Conservation (phyloP, 2,888 invertebrate genomes). For the Amiota mariae region DNA sequence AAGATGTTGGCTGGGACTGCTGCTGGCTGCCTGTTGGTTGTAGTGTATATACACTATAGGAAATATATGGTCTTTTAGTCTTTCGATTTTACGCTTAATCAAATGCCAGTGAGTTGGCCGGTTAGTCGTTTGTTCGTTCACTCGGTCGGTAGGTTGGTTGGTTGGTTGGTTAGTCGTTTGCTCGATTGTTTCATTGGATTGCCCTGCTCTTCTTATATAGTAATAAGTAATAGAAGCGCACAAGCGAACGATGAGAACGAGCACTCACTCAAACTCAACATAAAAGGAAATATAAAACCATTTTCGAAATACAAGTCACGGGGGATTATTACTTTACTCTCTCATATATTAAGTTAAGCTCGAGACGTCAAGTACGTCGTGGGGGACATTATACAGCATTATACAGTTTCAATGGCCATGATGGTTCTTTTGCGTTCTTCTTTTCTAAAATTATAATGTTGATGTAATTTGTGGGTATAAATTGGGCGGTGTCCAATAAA, state of each 20-base stretch:
- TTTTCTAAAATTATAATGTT: no score
- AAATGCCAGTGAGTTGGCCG: background rate
- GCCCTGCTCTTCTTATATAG: slow-evolving; percentile 7
- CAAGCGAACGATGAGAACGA: slow-evolving; percentile 21
- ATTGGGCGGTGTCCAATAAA: no score
- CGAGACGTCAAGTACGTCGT: no score
- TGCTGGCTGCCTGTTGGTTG: no score
- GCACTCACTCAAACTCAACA: slow-evolving; percentile 49
- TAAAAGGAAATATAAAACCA: slow-evolving; percentile 68
- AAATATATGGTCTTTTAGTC: background rate
- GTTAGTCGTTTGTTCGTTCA: slow-evolving; percentile 22
- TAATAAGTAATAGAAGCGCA: slow-evolving; percentile 3
- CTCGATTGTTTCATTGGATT: slow-evolving; percentile 3
- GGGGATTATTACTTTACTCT: slow-evolving; percentile 61
- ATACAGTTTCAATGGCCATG: no score
- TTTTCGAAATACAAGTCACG: slow-evolving; percentile 67
- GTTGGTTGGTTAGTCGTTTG: slow-evolving; percentile 2
- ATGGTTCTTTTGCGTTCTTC: no score
- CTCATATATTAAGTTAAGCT: no score
- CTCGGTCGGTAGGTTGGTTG: slow-evolving; percentile 11
- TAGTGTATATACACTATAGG: background rate
- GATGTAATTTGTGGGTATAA: no score
- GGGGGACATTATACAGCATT: no score
- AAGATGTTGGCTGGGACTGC: slow-evolving; percentile 16
- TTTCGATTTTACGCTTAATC: no score